Evolutionary conservation across 2,888 invertebrate genomes (phyloP), one percentile per base, ranked within the genome.

Genomic region (Pocota personata): DNA sequence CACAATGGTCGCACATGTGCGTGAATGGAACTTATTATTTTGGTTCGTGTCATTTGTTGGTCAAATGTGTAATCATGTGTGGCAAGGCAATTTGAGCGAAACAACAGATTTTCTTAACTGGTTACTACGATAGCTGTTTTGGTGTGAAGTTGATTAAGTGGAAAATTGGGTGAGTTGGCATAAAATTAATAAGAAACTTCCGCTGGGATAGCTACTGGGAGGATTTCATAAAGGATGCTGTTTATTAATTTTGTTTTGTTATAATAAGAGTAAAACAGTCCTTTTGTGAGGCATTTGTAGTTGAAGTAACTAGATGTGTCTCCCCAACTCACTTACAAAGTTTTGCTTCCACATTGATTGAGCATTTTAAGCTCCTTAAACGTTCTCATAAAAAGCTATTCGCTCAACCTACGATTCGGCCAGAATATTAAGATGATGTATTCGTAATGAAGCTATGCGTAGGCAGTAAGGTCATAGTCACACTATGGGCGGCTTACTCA

Each of bases 21-120:
- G 62, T 57, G 43, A 64, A 14, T 55, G 55, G 48, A 69, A 35
- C 58, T 66, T 32, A 40, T 73, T 60, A 27, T 46, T 69, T 52
- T 5, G 32, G 37, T 57, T 19, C 32, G 12, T 64, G 69, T 64
- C 64, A 71, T 76, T 82, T 76, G 32, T 40, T 76, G 76, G 62
- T 69, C 62, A 69, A 55, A 82, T 82, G 69, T 69, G 67, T 75
- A 69, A 75, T 71, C 76, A 82, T 71, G 24, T 35, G 48, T 24
- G n/a, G 55, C 57, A 57, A 40, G n/a, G 55, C 57, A 57, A 40
- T 80, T 30, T 50, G 24, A 62, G 5, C 21, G 8, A 27, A 72
- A 30, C 14, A 62, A 55, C 27, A 69, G 43, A 46, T 67, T 82
- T 48, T 27, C 58, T 16, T 64, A 43, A 43, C 37, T 37, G n/a